Evolutionary conservation across 2,113 vertebrate genomes (phyloP).

Genomic region (Zingel zingel): DNA sequence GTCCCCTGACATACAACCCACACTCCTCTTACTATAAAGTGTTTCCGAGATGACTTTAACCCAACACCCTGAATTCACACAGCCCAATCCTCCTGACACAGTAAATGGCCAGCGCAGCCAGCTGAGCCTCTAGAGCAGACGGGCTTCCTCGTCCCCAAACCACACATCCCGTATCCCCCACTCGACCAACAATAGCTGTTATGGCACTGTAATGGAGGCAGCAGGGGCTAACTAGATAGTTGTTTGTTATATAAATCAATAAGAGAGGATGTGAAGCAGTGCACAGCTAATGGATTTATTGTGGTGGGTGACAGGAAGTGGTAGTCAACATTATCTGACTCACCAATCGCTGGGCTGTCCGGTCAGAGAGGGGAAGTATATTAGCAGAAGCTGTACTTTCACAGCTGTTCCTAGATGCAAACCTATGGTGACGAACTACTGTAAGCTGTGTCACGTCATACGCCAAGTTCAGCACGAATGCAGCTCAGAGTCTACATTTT

Average conservation of each 20-base stretch:
- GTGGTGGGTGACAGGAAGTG: constrained; percentile 76
- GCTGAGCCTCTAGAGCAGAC: constrained; percentile 38
- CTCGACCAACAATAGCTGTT: constrained; percentile 27
- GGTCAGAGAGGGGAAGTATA: constrained; percentile 40
- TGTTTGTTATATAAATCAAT: constrained; percentile 76
- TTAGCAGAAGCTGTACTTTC: constrained; percentile 24
- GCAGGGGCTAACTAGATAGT: constrained; percentile 53
- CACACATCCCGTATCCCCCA: neutral
- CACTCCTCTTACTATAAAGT: constrained; percentile 18
- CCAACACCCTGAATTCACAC: constrained; percentile 28
- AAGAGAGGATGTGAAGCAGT: constrained; percentile 72
- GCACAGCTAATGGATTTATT: constrained; percentile 75
- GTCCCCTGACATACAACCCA: constrained; percentile 53
- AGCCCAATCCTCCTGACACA: constrained; percentile 33
- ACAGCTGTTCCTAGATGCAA: neutral
- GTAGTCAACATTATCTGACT: constrained; percentile 64
- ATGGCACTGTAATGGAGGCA: constrained; percentile 43
- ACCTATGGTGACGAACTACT: neutral
- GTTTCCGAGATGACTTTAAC: constrained; percentile 53
- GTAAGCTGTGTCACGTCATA: neutral
- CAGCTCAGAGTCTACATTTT: neutral
- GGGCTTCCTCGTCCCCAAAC: constrained; percentile 26
- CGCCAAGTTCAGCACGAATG: neutral
- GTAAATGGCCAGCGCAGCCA: constrained; percentile 40
- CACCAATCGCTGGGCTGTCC: constrained; percentile 26